Percentiles rank a stretch among this genome's conserved stretches.
Evolutionary conservation across 2,888 invertebrate species (phyloP).

Genomic region (Drosophila ustulata): DNA sequence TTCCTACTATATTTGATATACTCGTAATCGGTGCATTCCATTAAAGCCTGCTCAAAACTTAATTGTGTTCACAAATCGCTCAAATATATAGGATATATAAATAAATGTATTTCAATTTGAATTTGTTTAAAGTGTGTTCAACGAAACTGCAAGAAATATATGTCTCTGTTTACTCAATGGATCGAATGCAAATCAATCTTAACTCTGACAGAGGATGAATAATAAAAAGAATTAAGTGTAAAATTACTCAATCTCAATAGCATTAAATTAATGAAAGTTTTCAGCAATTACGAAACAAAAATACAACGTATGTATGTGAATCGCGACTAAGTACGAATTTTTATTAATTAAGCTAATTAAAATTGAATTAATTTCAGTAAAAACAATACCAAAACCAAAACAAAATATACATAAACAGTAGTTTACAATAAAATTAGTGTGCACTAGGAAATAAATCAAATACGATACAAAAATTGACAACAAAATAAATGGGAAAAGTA

Average conservation of each 20-base stretch:
- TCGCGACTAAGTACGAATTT: slow-evolving; percentile 78
- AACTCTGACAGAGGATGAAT: slow-evolving; percentile 5
- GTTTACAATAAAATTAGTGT: slow-evolving; percentile 67
- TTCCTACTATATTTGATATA: slow-evolving; percentile 11
- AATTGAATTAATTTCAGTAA: slow-evolving; percentile 63
- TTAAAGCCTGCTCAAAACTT: slow-evolving; percentile 26
- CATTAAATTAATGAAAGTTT: slow-evolving; percentile 62
- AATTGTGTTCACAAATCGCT: slow-evolving; percentile 48
- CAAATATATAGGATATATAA: slow-evolving; percentile 33
- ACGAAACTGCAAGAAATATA: slow-evolving; percentile 38
- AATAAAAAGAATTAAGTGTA: slow-evolving; percentile 4
- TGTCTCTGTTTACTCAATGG: slow-evolving; percentile 20
- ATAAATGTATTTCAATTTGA: slow-evolving; percentile 25
- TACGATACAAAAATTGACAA: slow-evolving; percentile 43
- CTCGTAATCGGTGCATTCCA: slow-evolving; percentile 16
- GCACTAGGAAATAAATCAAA: slow-evolving; percentile 60
- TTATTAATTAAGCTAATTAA: slow-evolving; percentile 78
- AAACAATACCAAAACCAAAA: slow-evolving; percentile 41
- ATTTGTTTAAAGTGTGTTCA: slow-evolving; percentile 47
- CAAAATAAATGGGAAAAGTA: slow-evolving; percentile 23
- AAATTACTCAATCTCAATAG: slow-evolving; percentile 65
- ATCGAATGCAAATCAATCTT: slow-evolving; percentile 10
- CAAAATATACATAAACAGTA: slow-evolving; percentile 54
- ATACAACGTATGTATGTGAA: slow-evolving; percentile 59
- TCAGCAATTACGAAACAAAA: slow-evolving; percentile 56